These are phyloP conservation scores for Nemoura dubitans DNA, from an alignment of 2,888 invertebrate species.

Conservation along the genomic window DNA sequence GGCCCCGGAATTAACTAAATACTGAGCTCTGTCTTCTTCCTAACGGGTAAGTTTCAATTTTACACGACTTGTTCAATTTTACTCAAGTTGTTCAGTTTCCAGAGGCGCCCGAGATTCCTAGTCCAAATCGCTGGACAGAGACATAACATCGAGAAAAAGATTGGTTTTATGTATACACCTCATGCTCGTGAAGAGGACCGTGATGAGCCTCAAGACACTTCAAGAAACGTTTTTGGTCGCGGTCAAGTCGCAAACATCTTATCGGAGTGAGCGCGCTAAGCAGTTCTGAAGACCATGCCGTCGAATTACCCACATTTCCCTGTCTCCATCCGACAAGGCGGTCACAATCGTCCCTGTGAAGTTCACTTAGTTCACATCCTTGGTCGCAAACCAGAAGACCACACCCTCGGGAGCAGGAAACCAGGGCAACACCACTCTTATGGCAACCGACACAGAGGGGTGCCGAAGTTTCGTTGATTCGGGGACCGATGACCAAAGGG, in stretches of 20 bases:
- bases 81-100: no score
- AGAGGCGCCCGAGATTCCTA: no score
- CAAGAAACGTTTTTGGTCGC: constrained; percentile 64
- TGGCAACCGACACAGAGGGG: constrained; percentile 71
- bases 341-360: constrained; percentile 72
- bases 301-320: background rate
- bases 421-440: constrained; percentile 24
- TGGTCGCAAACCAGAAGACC: constrained; percentile 75
- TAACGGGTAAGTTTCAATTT: background rate
- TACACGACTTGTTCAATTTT: background rate
- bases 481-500: constrained; percentile 76
- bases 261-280: constrained; percentile 61
- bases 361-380: constrained; percentile 67
- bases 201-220: constrained; percentile 64
- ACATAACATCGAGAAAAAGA: no score
- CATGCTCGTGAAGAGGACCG: constrained; percentile 65
- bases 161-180: constrained; percentile 58
- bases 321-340: background rate
- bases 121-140: no score
- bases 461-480: constrained; percentile 63
- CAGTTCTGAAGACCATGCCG: constrained; percentile 58
- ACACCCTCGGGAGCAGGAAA: constrained; percentile 61
- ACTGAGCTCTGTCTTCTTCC: no score
- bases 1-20: no score
- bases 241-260: constrained; percentile 59